Percentiles rank a stretch among this genome's conserved stretches.
phyloP scores from a whole-genome alignment of 2,113 vertebrate genomes.

The Phaetusa simplex region DNA sequence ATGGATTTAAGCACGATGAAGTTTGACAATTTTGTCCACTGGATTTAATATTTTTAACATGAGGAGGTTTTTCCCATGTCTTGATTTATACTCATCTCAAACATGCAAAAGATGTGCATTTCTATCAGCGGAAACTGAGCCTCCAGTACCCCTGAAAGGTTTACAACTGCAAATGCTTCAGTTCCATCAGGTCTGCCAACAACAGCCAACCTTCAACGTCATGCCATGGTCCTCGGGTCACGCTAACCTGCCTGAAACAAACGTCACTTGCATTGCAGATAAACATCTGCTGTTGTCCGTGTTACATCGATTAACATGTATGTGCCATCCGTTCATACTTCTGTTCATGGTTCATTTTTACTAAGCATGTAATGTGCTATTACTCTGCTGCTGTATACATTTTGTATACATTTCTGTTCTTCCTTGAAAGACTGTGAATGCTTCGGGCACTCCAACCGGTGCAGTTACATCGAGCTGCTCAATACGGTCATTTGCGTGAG shows the following conservation, averaged over 20 bases:
- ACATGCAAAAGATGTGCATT: conserved; percentile 27
- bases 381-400: conserved; percentile 77
- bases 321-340: conserved; percentile 71
- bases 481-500: conserved; percentile 99
- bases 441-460: conserved; percentile 99
- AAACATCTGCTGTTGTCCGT: conserved; percentile 72
- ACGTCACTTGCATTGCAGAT: conserved; percentile 68
- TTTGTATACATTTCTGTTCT: conserved; percentile 84
- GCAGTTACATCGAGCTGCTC: conserved; percentile 99
- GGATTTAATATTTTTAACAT: not conserved
- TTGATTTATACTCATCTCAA: conserved; percentile 13
- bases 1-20: not conserved
- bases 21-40: not conserved
- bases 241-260: conserved; percentile 79
- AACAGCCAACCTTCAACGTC: conserved; percentile 38
- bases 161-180: conserved; percentile 80
- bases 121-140: conserved; percentile 24
- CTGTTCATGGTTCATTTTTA: conserved; percentile 76
- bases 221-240: conserved; percentile 60
- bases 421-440: conserved; percentile 99
- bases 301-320: conserved; percentile 68
- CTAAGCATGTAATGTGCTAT: conserved; percentile 86
- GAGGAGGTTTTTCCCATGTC: not conserved
- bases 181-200: conserved; percentile 70
- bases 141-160: conserved; percentile 72